A percentile compares a stretch with the other conserved stretches of the same genome.
phyloP scores from a whole-genome alignment of 2,888 invertebrate species.

The Pocota personata region DNA sequence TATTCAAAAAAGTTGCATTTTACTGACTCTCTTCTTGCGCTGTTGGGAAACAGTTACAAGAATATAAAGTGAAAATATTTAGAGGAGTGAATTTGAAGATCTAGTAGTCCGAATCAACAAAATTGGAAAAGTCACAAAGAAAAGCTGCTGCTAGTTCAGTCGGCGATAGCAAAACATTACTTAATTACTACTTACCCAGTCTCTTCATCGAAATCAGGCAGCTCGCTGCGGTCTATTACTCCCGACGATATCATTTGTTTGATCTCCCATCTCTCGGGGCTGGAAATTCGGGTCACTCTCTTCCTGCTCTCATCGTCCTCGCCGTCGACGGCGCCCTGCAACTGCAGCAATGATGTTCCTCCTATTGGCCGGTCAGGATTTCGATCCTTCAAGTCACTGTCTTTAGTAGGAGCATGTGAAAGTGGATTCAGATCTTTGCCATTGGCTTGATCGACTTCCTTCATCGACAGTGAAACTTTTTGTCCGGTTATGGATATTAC shows the following conservation, averaged over 20 bases:
- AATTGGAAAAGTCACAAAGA: too few relatives aligned
- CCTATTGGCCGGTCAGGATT: constrained; percentile 96
- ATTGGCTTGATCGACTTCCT: constrained; percentile 97
- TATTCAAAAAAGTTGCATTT: too few relatives aligned
- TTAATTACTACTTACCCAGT: constrained; percentile 86
- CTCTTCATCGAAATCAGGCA: constrained; percentile 99
- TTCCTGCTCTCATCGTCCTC: constrained; percentile 92
- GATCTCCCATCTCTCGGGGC: constrained; percentile 98
- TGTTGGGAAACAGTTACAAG: too few relatives aligned
- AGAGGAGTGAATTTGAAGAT: too few relatives aligned
- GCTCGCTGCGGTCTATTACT: constrained; percentile 94
- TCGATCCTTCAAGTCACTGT: constrained; percentile 85
- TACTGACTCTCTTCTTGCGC: too few relatives aligned
- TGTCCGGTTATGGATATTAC: constrained; percentile 96
- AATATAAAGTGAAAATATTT: too few relatives aligned
- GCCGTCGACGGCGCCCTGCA: constrained; percentile 86
- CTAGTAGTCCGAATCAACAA: too few relatives aligned
- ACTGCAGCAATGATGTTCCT: constrained; percentile 85
- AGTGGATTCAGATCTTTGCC: constrained; percentile 97
- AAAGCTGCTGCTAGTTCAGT: too few relatives aligned
- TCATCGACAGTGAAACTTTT: constrained; percentile 97
- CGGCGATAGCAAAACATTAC: neutral
- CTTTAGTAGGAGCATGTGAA: constrained; percentile 86
- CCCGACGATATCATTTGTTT: constrained; percentile 98
- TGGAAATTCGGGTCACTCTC: constrained; percentile 95